These are phyloP conservation scores for Parambassis ranga DNA, from an alignment of 2,797 vertebrate species.

Conservation along the genomic window DNA sequence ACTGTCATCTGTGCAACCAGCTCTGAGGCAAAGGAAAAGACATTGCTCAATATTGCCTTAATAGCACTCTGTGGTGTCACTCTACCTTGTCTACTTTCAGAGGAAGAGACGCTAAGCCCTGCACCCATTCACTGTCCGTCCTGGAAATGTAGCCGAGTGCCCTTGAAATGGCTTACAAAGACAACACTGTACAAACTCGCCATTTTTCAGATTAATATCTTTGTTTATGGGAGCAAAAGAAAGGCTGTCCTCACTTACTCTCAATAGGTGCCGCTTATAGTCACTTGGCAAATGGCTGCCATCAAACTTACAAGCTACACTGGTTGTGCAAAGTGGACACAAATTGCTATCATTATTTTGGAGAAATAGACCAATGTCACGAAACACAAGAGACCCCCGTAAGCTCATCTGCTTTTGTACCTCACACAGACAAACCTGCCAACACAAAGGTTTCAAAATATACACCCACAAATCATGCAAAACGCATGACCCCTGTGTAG, in stretches of 20 bases:
- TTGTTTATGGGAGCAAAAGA: slow-evolving; percentile 15
- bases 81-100: slow-evolving; percentile 35
- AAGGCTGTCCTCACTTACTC: slow-evolving; percentile 5
- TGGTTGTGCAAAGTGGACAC: slow-evolving; percentile 11
- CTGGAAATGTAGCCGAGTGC: slow-evolving; percentile 21
- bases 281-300: slow-evolving; percentile 20
- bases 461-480: too few species aligned
- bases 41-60: slow-evolving; percentile 36
- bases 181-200: not conserved
- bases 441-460: too few species aligned
- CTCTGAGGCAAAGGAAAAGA: slow-evolving; percentile 23
- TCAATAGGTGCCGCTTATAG: slow-evolving; percentile 32
- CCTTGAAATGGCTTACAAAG: slow-evolving; percentile 34
- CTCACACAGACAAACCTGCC: too few species aligned
- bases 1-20: slow-evolving; percentile 38
- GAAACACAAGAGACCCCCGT: too few species aligned
- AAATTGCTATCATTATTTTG: slow-evolving; percentile 40
- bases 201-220: not conserved
- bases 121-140: slow-evolving; percentile 52
- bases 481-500: too few species aligned
- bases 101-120: slow-evolving; percentile 60
- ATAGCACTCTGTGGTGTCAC: slow-evolving; percentile 28
- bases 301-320: slow-evolving; percentile 24
- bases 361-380: slow-evolving; percentile 21
- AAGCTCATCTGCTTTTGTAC: slow-evolving; percentile 6